A percentile compares a stretch with the other conserved stretches of the same genome.
phyloP scores from a whole-genome alignment of 2,888 invertebrate genomes.

The Malthinus seriepunctatus region DNA sequence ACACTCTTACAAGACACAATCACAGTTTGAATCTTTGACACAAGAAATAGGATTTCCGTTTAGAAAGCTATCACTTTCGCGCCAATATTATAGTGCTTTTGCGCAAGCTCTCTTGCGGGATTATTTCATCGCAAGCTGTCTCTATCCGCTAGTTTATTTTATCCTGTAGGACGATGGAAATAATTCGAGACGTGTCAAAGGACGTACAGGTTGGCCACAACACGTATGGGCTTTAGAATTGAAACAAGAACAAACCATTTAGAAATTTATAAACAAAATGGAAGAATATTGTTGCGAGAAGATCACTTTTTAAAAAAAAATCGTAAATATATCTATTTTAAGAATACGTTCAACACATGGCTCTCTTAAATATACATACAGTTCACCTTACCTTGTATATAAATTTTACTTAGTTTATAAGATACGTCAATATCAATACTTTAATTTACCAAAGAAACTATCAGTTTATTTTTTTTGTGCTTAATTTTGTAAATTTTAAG shows the following conservation, averaged over 20 bases:
- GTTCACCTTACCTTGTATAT: conserved; percentile 51
- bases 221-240: conserved; percentile 93
- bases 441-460: neutral
- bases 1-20: too few species aligned
- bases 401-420: conserved; percentile 14
- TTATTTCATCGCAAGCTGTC: too few species aligned
- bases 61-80: too few species aligned
- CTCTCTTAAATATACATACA: conserved; percentile 50
- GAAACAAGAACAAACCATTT: conserved; percentile 66
- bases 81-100: too few species aligned
- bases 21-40: too few species aligned
- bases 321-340: conserved; percentile 53
- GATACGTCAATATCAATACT: neutral
- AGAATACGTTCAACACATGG: conserved; percentile 50
- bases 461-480: neutral
- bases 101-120: too few species aligned
- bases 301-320: conserved; percentile 50
- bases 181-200: conserved; percentile 51
- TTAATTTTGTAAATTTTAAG: neutral
- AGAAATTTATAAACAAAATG: conserved; percentile 21
- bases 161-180: conserved; percentile 50
- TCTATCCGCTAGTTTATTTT: too few species aligned
- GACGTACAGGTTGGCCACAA: conserved; percentile 96
- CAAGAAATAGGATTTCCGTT: too few species aligned
- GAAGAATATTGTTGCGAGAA: conserved; percentile 45